Conservation (phyloP, 2,888 invertebrate species). For the Sipha maydis region DNA sequence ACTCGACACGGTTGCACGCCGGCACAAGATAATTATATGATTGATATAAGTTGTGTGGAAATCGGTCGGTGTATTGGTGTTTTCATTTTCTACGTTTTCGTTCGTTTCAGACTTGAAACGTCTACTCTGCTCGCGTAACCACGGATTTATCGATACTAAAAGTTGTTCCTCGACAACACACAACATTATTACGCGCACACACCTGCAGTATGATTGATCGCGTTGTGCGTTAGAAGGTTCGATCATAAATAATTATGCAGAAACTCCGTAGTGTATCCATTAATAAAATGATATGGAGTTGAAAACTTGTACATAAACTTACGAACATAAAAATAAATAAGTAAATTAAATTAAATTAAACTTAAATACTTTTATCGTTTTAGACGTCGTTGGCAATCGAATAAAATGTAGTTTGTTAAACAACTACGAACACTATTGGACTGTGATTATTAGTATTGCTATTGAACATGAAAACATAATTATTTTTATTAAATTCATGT, state of each 20-base stretch:
- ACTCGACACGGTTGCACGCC: too few relatives aligned
- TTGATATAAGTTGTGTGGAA: not conserved
- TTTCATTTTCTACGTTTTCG: not conserved
- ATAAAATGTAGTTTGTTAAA: not conserved
- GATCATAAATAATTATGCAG: not conserved
- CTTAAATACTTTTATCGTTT: not conserved
- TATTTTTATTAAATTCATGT: too few relatives aligned
- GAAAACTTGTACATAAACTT: not conserved
- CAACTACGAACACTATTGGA: not conserved
- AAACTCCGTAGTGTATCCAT: not conserved
- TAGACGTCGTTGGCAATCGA: not conserved
- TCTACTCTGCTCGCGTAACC: not conserved
- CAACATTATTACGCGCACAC: not conserved
- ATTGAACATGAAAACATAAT: too few relatives aligned
- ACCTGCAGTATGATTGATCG: not conserved
- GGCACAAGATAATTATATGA: too few relatives aligned
- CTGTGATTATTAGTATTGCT: too few relatives aligned
- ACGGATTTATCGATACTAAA: not conserved
- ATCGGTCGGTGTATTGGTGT: not conserved
- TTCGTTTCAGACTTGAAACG: not conserved
- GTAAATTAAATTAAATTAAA: not conserved
- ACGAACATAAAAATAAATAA: not conserved
- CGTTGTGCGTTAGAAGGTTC: not conserved
- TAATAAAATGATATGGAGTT: not conserved
- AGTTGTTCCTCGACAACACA: not conserved